Base-by-base conservation (phyloP, 2,797 vertebrate species). In the Mus spretus region DNA sequence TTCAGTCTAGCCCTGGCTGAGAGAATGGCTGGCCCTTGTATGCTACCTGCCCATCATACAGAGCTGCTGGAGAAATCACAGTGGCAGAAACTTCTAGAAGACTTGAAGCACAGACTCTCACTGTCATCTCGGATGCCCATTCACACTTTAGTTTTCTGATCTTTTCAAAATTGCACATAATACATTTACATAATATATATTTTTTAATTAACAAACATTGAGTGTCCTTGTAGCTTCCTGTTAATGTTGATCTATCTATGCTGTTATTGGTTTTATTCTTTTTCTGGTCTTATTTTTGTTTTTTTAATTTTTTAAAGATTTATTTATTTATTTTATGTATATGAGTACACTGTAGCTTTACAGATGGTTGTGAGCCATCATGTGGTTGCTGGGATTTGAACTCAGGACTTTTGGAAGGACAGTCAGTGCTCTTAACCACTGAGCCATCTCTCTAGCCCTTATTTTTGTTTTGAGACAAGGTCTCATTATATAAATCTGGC, bases 81-180 rank as follows among this genome's bases (percentile, higher is more conserved):
- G 82, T 1, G 61, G 9, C 31, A 82, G 74, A 78, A 44, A 86
- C 53, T 26, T 61, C 59, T 61, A 77, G 67, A 83, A 94, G 44
- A 65, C 82, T 57, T 83, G 79, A 65, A 65, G 75, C 47, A 34
- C 2, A 91, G 79, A 85, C 55, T 79, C 72, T 44, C 13, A 80
- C 40, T 34, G 9, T 24, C 37, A 15, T 94, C 44, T 92, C 31
- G 31, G 65, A 77, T 84, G 77, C 81, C 40, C 67, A 31, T 17
- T 89, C 81, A 78, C 6, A 82, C 89, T 47, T 89, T 89, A 47
- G 81, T 67, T 67, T 90, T 26, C 65, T 90, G 24, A 93, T 79
- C 12, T 78, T 95, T 87, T 53, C 24, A 74, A 93, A 77, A 53
- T 84, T 90, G 31, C 78, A 74, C 6, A 24, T 80, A 80, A 79